Evolutionary conservation across 1,140 invertebrate species (phyloP), one percentile per base, ranked within the genome.

Genomic region (Drosophila nebulosa): DNA sequence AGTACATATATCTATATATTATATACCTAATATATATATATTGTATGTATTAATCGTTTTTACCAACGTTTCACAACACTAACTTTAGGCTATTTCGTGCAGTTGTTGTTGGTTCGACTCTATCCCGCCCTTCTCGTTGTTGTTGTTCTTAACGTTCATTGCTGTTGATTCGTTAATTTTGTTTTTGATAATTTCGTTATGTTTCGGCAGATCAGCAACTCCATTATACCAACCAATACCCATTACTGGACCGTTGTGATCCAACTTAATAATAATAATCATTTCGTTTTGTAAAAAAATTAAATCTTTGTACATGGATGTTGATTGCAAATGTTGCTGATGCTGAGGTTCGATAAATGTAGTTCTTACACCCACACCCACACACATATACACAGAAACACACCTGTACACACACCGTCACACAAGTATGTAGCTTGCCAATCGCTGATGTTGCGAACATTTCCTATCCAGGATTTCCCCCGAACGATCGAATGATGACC

Each of bases 371-470:
- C 12, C 21, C 57, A 57, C 12, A 62, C 32, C 64, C 39, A 56
- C 27, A 14, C n/a, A 14, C 32, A 12, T 18, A 56, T 16, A 57
- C 30, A 52, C 35, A 57, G 42, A 62, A 57, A 68, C 35, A 18
- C 52, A 65, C 53, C 60, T n/a, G n/a, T n/a, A n/a, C 24, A 67
- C 55, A 62, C 58, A 65, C 55, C 4, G n/a, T 6, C 39, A 56
- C 68, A 30, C 32, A 59, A n/a, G 50, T 66, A 55, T 30, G 73
- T 80, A 84, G 80, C 61, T 80, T 74, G 73, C 72, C 61, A 63
- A 71, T 80, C 78, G 81, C 80, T 86, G 58, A 63, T 85, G 69
- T 85, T 85, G 81, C 81, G 76, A 77, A 53, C 61, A 72, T 65
- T 61, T 35, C 68, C 67, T 71, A 27, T 24, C 53, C 39, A 46